Conservation (phyloP, 2,113 vertebrate species). For the Syrmaticus mikado region DNA sequence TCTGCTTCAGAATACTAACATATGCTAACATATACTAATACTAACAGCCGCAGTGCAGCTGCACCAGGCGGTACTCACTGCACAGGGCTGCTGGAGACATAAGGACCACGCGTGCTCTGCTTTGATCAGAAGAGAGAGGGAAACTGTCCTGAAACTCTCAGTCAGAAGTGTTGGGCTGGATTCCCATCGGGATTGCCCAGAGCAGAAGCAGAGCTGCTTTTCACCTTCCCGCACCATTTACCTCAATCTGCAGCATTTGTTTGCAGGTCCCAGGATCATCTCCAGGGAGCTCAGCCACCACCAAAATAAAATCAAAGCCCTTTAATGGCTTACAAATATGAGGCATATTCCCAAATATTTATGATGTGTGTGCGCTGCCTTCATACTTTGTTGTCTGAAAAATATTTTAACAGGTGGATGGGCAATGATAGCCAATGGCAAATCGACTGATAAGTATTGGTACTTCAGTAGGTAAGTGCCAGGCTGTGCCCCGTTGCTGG, state of each 20-base stretch:
- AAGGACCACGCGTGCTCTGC: not conserved
- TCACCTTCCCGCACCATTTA: not conserved
- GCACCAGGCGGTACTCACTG: not conserved
- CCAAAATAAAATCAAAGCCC: not conserved
- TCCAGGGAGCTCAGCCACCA: not conserved
- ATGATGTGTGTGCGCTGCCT: not conserved
- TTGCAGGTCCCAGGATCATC: not conserved
- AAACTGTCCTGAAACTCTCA: not conserved
- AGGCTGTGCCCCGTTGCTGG: not conserved
- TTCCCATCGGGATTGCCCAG: not conserved
- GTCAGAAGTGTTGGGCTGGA: not conserved
- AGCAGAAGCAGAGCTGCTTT: not conserved
- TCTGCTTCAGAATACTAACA: not conserved
- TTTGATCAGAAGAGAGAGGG: not conserved
- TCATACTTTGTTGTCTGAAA: not conserved
- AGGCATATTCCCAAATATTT: not conserved
- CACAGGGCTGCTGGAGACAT: not conserved
- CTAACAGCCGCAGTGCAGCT: not conserved
- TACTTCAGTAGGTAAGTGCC: conserved; percentile 40
- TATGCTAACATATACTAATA: too few species aligned
- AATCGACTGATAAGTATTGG: not conserved
- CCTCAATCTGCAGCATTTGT: not conserved
- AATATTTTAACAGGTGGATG: conserved; percentile 52
- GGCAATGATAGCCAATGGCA: not conserved
- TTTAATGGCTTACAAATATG: not conserved